These are phyloP conservation scores for Neomonachus schauinslandi DNA, from an alignment of 2,113 vertebrate species.

Conservation along the genomic window DNA sequence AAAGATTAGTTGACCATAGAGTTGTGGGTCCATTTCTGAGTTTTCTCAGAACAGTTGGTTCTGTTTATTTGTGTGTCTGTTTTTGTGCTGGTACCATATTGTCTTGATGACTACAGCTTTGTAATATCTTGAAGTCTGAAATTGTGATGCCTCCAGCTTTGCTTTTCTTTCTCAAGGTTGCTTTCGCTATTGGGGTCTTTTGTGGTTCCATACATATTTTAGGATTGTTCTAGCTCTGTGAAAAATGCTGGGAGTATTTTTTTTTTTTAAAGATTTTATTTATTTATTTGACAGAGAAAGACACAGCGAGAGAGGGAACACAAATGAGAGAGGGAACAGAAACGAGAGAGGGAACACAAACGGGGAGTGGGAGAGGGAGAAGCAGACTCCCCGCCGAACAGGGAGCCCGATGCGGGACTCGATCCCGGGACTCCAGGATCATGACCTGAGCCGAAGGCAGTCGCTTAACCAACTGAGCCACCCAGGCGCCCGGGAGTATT, in stretches of 20 bases:
- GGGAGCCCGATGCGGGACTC: no score
- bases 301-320: no score
- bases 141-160: background rate
- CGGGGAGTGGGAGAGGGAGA: no score
- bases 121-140: background rate
- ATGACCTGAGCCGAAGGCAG: no score
- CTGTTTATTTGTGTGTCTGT: background rate
- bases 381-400: no score
- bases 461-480: no score
- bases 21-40: background rate
- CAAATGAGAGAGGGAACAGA: no score
- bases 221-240: background rate
- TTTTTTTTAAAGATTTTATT: no score
- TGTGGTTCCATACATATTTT: background rate
- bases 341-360: no score
- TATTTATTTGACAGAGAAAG: no score
- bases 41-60: background rate
- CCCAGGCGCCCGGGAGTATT: no score
- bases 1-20: background rate
- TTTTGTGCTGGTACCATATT: background rate
- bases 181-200: background rate
- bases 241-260: background rate
- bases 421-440: no score
- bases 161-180: background rate
- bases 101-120: background rate